Evolutionary conservation across 2,888 invertebrate species (phyloP).

Genomic region (Netelia fuscicornis): DNA sequence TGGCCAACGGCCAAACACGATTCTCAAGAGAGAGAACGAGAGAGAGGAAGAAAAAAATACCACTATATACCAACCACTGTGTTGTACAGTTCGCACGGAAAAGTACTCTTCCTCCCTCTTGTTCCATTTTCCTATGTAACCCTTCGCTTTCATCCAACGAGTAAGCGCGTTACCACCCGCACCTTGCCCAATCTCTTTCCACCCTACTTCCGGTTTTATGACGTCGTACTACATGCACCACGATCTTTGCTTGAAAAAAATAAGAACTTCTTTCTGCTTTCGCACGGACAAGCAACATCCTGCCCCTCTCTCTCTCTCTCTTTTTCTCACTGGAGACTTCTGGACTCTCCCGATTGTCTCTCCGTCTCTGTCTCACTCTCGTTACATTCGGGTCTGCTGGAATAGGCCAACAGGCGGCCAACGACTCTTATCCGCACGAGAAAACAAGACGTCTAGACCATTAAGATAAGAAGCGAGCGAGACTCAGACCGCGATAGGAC

Average conservation of each 20-base stretch:
- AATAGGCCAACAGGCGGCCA: conserved; percentile 48
- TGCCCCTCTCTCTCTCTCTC: not conserved
- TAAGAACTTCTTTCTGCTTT: conserved; percentile 38
- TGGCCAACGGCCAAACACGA: conserved; percentile 75
- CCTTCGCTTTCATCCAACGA: conserved; percentile 35
- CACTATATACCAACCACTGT: conserved; percentile 27
- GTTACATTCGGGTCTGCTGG: conserved; percentile 21
- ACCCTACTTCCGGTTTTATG: conserved; percentile 43
- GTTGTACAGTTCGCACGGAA: conserved; percentile 46
- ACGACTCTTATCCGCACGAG: conserved; percentile 55
- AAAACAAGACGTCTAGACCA: conserved; percentile 60
- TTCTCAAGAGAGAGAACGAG: not conserved
- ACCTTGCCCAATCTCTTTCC: conserved; percentile 22
- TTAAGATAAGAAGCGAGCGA: conserved; percentile 49
- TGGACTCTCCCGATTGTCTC: conserved; percentile 2
- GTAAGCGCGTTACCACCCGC: conserved; percentile 56
- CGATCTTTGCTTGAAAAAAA: conserved; percentile 11
- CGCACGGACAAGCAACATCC: conserved; percentile 11
- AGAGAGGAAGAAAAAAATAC: not conserved
- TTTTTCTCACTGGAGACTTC: not conserved
- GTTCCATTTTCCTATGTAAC: not conserved
- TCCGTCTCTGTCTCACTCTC: not conserved
- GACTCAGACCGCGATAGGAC: too few relatives aligned
- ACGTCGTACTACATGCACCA: conserved; percentile 18
- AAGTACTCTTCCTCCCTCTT: conserved; percentile 39